Conservation (phyloP, 2,888 invertebrate genomes). For the Zaprionus obscuricornis region DNA sequence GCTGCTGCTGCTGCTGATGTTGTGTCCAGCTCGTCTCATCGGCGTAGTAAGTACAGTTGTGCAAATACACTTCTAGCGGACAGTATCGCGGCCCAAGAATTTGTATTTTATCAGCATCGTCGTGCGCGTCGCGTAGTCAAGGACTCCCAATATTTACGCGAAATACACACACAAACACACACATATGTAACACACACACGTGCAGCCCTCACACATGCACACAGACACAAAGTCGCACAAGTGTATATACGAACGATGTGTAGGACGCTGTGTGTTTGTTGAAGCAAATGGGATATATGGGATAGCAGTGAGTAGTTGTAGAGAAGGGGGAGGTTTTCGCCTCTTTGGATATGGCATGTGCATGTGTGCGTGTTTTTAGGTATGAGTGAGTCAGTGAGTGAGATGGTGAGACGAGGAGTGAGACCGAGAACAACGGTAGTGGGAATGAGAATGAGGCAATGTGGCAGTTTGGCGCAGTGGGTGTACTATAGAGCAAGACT, state of each 20-base stretch:
- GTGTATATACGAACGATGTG: slow-evolving; percentile 11
- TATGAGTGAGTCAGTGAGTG: slow-evolving; percentile 14
- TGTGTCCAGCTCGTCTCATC: slow-evolving; percentile 67
- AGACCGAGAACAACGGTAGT: slow-evolving; percentile 4
- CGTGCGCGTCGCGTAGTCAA: slow-evolving; percentile 79
- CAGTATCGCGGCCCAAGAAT: slow-evolving; percentile 77
- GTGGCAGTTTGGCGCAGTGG: slow-evolving; percentile 32
- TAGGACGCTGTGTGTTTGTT: slow-evolving; percentile 49
- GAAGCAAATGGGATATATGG: slow-evolving; percentile 78
- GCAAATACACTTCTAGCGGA: slow-evolving; percentile 72
- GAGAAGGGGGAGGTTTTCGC: slow-evolving; percentile 55
- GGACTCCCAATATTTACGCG: slow-evolving; percentile 79
- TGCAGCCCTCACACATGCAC: slow-evolving; percentile 9
- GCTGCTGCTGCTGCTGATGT: not conserved
- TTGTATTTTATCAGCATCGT: slow-evolving; percentile 78
- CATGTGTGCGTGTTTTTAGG: slow-evolving; percentile 46
- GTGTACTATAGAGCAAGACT: slow-evolving; percentile 48
- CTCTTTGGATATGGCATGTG: slow-evolving; percentile 51
- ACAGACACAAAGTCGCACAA: too few species aligned
- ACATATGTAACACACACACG: slow-evolving; percentile 5
- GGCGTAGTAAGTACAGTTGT: slow-evolving; percentile 80
- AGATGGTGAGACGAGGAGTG: slow-evolving; percentile 7
- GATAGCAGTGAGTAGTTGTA: too few species aligned
- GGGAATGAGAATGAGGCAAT: slow-evolving; percentile 18
- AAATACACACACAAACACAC: slow-evolving; percentile 57